Evolutionary conservation across 2,113 vertebrate species (phyloP).

Genomic region (Anolis sagrei): DNA sequence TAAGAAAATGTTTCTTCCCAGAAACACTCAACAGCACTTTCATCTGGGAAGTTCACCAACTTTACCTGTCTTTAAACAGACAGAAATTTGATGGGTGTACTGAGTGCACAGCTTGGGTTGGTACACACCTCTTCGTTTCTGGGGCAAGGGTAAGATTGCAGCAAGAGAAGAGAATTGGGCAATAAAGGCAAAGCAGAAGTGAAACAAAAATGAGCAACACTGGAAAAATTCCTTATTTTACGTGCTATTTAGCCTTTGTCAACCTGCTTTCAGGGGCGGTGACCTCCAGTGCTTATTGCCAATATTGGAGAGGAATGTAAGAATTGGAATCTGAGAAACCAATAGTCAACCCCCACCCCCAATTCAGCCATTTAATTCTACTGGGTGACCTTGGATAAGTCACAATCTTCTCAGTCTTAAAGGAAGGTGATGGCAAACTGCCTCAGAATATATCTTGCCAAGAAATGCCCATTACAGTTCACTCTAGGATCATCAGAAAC

Average conservation of each 20-base stretch:
- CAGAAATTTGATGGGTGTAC: neutral
- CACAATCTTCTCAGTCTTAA: too few relatives aligned
- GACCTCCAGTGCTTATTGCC: neutral
- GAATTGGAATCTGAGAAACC: neutral
- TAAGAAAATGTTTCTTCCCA: neutral
- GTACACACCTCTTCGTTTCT: neutral
- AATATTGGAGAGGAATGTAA: neutral
- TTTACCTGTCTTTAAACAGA: neutral
- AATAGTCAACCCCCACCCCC: too few relatives aligned
- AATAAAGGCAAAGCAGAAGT: neutral
- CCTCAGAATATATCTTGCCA: too few relatives aligned
- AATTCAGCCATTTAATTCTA: too few relatives aligned
- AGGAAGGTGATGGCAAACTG: too few relatives aligned
- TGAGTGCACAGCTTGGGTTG: neutral
- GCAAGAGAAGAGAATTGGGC: neutral
- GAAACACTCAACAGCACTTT: neutral
- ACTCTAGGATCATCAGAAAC: neutral
- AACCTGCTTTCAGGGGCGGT: too few relatives aligned
- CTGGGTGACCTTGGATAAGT: too few relatives aligned
- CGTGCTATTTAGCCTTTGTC: neutral
- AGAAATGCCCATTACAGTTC: neutral
- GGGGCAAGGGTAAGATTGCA: neutral
- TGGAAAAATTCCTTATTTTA: too few relatives aligned
- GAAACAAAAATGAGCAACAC: neutral
- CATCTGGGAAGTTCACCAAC: neutral